phyloP scores from a whole-genome alignment of 2,888 invertebrate genomes.

The Synergus gifuensis region DNA sequence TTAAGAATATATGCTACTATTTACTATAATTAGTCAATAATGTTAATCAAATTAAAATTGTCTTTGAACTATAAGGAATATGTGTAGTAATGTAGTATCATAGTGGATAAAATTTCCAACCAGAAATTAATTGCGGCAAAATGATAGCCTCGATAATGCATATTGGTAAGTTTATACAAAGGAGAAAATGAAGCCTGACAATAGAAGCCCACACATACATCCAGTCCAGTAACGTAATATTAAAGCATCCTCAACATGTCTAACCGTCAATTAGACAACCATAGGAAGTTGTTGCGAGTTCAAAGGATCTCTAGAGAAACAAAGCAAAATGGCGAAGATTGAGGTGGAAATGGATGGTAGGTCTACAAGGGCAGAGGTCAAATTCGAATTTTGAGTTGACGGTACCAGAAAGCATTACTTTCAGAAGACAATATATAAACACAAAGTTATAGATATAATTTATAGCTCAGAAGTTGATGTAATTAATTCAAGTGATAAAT shows the following conservation, averaged over 20 bases:
- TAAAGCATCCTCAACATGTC: slow-evolving; percentile 63
- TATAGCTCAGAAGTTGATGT: not conserved
- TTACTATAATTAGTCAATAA: not conserved
- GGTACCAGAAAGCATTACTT: slow-evolving; percentile 26
- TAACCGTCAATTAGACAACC: slow-evolving; percentile 66
- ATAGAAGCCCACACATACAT: slow-evolving; percentile 51
- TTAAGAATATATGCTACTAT: no score
- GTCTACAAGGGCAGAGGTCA: slow-evolving; percentile 39
- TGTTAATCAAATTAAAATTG: not conserved
- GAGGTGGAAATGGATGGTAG: not conserved
- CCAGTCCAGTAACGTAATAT: slow-evolving; percentile 64
- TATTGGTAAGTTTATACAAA: not conserved
- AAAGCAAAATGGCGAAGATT: slow-evolving; percentile 41
- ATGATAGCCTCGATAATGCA: slow-evolving; percentile 51
- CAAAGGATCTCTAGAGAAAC: slow-evolving; percentile 63
- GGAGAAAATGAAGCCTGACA: slow-evolving; percentile 36
- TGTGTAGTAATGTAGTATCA: not conserved
- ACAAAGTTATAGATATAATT: not conserved
- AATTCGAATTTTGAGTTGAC: slow-evolving; percentile 41
- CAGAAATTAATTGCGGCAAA: slow-evolving; percentile 66
- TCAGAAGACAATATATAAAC: not conserved
- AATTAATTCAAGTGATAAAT: not conserved
- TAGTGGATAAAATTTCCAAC: slow-evolving; percentile 59
- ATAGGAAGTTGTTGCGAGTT: slow-evolving; percentile 51
- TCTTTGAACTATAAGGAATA: not conserved